Percentiles rank a stretch among this genome's conserved stretches.
These are phyloP conservation scores for Austrolebias charrua DNA, from an alignment of 2,797 vertebrate genomes.

Conservation along the genomic window DNA sequence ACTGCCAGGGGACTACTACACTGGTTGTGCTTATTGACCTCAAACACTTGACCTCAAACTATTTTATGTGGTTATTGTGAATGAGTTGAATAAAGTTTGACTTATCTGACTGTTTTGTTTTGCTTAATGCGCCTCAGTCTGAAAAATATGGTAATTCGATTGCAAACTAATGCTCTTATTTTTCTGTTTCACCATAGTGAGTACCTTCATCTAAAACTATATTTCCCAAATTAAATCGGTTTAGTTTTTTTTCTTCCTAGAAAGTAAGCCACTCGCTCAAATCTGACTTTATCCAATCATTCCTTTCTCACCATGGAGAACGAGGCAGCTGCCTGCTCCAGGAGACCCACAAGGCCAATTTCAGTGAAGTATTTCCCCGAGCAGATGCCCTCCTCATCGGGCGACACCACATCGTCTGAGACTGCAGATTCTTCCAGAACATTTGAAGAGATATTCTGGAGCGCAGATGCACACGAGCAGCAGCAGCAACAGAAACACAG, in stretches of 20 bases:
- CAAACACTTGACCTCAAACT: no score
- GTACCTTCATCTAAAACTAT: no score
- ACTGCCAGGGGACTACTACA: no score
- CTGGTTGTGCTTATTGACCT: no score
- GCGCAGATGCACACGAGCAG: background rate
- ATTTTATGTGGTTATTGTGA: no score
- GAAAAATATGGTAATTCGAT: background rate
- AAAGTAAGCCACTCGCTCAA: no score
- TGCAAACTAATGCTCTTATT: background rate
- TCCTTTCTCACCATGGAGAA: conserved; percentile 91
- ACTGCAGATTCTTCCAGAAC: conserved; percentile 98
- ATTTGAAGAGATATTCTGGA: conserved; percentile 96
- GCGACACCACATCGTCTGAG: conserved; percentile 97
- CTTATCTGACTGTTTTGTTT: no score
- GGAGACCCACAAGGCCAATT: conserved; percentile 93
- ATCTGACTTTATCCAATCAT: background rate
- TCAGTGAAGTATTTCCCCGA: conserved; percentile 99
- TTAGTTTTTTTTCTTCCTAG: no score
- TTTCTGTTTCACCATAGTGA: background rate
- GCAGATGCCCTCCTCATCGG: conserved; percentile 98
- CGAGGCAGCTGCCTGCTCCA: conserved; percentile 95
- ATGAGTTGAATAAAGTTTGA: no score
- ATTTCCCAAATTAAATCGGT: no score
- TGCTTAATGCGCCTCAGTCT: no score
- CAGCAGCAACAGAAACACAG: no score